Base-by-base conservation (phyloP, 2,888 invertebrate species). In the Timandra comae region DNA sequence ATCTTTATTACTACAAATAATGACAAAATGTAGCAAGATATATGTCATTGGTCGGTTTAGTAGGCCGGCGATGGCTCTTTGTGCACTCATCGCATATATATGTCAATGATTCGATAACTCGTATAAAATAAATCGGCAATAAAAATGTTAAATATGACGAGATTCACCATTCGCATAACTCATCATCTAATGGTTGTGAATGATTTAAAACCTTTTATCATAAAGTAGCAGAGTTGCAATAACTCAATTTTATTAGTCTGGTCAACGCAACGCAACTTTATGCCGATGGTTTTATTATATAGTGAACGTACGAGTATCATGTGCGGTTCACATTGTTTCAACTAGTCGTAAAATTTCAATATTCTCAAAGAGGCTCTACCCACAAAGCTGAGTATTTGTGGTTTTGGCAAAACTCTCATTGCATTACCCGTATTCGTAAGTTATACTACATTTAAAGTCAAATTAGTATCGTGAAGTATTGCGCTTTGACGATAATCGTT, bases 141-240 rank as follows among this genome's bases (percentile, higher is more conserved):
- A 82, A 81, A 81, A 80, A 76, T 73, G 74, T 79, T 78, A 79
- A 80, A 80, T 80, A 81, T 84, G 80, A 81, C 79, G 81, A 78
- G 75, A 76, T 65, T 79, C 74, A 75, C 71, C 72, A 64, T 72
- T 53, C 67, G 56, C 65, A 79, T 82, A 81, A 84, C 77, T 84
- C 82, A 81, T 79, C 80, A 80, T 81, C 82, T 82, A 84, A 82
- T 84, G 80, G 84, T 75, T 67, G 66, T 68, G 76, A 73, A 78
- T 82, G 81, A 84, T 80, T 82, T 82, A 82, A 84, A 82, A 73
- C 78, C 80, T 81, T 82, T 81, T 82, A 84, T 82, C 84, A 74
- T 73, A 74, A 77, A 82, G 76, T 77, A 75, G 68, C 82, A 82
- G 72, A 68, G 73, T 78, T 75, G 72, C 68, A 69, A 77, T 82